phyloP scores from a whole-genome alignment of 1,140 invertebrate species.

The Capitella teleta region DNA sequence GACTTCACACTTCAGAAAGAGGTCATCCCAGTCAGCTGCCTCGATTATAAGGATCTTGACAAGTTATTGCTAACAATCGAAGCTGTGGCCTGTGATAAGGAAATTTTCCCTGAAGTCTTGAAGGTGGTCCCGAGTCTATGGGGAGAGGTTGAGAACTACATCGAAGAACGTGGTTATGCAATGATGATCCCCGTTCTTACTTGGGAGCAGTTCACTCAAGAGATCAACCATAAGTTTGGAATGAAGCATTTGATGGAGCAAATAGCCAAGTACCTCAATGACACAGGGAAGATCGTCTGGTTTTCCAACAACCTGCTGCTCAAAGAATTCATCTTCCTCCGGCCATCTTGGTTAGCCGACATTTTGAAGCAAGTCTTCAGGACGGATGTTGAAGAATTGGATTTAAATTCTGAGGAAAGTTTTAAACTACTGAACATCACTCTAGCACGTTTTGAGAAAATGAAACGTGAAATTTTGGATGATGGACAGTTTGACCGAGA shows the following conservation, averaged over 20 bases:
- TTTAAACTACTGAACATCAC: conserved; percentile 4
- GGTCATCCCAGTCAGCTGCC: conserved; percentile 25
- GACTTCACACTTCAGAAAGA: conserved; percentile 22
- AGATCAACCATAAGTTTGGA: conserved; percentile 28
- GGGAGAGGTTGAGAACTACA: conserved; percentile 29
- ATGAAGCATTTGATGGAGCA: conserved; percentile 27
- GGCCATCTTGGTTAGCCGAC: conserved; percentile 35
- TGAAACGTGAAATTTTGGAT: conserved; percentile 22
- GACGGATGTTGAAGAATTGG: conserved; percentile 17
- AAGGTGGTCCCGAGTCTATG: conserved; percentile 32
- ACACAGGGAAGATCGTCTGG: conserved; percentile 33
- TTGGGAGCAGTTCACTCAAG: conserved; percentile 22
- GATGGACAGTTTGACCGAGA: conserved; percentile 30
- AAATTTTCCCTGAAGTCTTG: conserved; percentile 30
- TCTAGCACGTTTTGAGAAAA: conserved; percentile 19
- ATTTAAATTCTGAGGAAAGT: conserved; percentile 14
- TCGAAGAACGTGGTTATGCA: conserved; percentile 29
- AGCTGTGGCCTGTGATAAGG: conserved; percentile 19
- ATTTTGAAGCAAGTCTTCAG: conserved; percentile 24
- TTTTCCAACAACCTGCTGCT: conserved; percentile 21
- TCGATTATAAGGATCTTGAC: conserved; percentile 22
- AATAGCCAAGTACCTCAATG: conserved; percentile 28
- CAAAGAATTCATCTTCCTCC: conserved; percentile 24
- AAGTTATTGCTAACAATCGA: conserved; percentile 22
- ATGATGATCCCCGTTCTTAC: conserved; percentile 27